Conservation (phyloP, 2,888 invertebrate genomes). For the Eledona agricola region DNA sequence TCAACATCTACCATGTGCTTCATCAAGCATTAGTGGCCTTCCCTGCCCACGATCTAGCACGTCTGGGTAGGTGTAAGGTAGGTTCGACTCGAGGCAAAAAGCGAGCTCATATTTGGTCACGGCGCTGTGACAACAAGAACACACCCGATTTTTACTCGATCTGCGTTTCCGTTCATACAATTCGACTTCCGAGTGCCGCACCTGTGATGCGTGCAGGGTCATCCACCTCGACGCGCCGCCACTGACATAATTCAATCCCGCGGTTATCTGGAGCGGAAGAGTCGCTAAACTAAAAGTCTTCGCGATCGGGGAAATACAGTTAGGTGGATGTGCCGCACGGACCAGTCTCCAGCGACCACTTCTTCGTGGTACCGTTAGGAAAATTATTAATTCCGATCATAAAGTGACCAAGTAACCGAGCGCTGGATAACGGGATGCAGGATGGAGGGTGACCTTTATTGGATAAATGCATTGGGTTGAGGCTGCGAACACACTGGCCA, state of each 20-base stretch:
- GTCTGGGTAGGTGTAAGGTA: conserved; percentile 35
- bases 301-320: conserved; percentile 11
- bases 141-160: conserved; percentile 15
- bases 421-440: conserved; percentile 16
- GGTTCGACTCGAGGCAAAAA: conserved; percentile 33
- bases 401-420: conserved; percentile 27
- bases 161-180: conserved; percentile 33
- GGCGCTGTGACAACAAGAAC: conserved; percentile 25
- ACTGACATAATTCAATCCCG: not conserved
- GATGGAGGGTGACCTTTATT: too few relatives aligned
- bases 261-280: not conserved
- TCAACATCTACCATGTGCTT: conserved; percentile 3
- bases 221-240: conserved; percentile 28
- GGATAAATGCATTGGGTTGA: too few relatives aligned
- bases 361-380: conserved; percentile 20
- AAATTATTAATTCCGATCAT: conserved; percentile 23
- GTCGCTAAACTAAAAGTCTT: not conserved
- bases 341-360: conserved; percentile 7
- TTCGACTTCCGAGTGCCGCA: conserved; percentile 36
- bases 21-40: conserved; percentile 18
- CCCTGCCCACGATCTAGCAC: conserved; percentile 10
- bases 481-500: too few relatives aligned
- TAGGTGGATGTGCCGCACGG: conserved; percentile 15
- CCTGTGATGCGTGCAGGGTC: conserved; percentile 34
- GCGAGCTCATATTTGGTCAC: conserved; percentile 34